phyloP scores from a whole-genome alignment of 2,797 vertebrate species.

The Bovichtus variegatus region DNA sequence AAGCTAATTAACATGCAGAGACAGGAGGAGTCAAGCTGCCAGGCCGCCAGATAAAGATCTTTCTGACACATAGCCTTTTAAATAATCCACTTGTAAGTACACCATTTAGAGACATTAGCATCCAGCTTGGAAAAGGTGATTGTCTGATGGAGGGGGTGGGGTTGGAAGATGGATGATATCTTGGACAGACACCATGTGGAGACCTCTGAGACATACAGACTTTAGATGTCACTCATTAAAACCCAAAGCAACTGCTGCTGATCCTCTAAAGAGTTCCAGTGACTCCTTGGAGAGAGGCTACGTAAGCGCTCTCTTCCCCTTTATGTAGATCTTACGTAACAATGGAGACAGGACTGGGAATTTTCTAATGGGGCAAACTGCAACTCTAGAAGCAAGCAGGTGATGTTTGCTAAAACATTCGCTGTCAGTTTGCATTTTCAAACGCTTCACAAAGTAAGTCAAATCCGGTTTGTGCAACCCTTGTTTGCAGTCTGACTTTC shows the following conservation, averaged over 20 bases:
- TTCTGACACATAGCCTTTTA: constrained; percentile 76
- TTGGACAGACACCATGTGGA: constrained; percentile 48
- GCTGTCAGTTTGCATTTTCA: constrained; percentile 81
- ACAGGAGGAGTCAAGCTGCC: constrained; percentile 75
- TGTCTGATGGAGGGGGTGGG: constrained; percentile 42
- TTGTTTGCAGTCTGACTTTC: constrained; percentile 60
- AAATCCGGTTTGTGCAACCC: constrained; percentile 77
- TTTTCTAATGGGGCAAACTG: constrained; percentile 61
- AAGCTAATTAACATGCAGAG: constrained; percentile 82
- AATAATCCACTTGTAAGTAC: constrained; percentile 84
- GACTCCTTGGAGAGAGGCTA: constrained; percentile 32
- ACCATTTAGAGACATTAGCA: constrained; percentile 78
- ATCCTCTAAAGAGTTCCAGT: constrained; percentile 44
- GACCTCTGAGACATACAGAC: constrained; percentile 44
- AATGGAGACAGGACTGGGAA: constrained; percentile 53
- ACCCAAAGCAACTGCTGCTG: constrained; percentile 56
- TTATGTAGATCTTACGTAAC: constrained; percentile 61
- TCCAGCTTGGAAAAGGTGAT: constrained; percentile 53
- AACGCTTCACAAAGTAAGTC: constrained; percentile 82
- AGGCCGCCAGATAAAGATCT: constrained; percentile 79
- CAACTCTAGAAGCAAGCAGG: constrained; percentile 79
- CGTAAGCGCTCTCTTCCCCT: constrained; percentile 35
- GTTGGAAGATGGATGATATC: constrained; percentile 50
- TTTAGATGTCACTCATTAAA: constrained; percentile 74
- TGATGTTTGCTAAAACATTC: constrained; percentile 82